Evolutionary conservation across 2,113 vertebrate genomes (phyloP).

Genomic region (Pygathrix nemaeus): DNA sequence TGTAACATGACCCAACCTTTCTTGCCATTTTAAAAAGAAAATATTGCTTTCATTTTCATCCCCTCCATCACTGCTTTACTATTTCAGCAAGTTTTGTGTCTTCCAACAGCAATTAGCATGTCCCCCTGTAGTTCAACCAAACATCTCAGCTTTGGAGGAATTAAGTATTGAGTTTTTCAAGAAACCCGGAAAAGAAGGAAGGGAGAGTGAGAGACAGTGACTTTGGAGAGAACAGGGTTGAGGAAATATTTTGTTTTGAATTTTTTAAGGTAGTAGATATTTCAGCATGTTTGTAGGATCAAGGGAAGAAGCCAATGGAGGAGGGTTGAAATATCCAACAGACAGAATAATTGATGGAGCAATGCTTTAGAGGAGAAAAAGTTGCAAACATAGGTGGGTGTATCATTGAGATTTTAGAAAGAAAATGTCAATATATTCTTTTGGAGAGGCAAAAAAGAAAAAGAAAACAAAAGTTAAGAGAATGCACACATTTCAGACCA

Average conservation of each 20-base stretch:
- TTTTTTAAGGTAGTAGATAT: conserved; percentile 54
- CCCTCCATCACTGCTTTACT: background rate
- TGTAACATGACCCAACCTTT: background rate
- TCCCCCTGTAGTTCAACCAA: background rate
- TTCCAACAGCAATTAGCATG: background rate
- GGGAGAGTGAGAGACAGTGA: background rate
- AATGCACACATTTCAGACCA: conserved; percentile 12
- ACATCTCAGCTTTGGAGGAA: background rate
- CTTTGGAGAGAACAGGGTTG: conserved; percentile 46
- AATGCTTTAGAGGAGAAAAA: conserved; percentile 54
- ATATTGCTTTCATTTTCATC: background rate
- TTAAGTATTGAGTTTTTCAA: background rate
- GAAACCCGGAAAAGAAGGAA: background rate
- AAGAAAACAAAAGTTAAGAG: conserved; percentile 56
- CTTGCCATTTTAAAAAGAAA: background rate
- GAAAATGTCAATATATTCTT: conserved; percentile 69
- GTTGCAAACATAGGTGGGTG: conserved; percentile 27
- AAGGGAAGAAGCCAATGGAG: conserved; percentile 50
- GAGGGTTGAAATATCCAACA: conserved; percentile 74
- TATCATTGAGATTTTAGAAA: conserved; percentile 28
- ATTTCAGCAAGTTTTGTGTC: background rate
- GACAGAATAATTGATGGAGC: conserved; percentile 74
- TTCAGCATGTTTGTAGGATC: conserved; percentile 57
- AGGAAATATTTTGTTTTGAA: conserved; percentile 59
- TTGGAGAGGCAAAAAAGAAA: background rate